Evolutionary conservation across 2,888 invertebrate species (phyloP), one percentile per base, ranked within the genome.

Genomic region (Quadroppia sp.): DNA sequence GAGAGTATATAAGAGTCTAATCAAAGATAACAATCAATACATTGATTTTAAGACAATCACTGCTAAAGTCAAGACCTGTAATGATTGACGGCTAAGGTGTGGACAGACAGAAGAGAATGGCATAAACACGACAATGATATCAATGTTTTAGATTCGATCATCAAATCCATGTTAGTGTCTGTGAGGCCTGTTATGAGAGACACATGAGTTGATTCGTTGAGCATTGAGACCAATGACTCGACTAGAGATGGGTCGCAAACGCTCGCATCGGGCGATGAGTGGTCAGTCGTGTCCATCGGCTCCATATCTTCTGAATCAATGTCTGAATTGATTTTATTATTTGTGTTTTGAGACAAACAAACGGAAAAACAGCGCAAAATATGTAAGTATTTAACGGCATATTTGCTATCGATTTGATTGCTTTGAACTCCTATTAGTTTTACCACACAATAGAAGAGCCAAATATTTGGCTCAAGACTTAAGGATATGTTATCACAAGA

Each of bases 81-180:
- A 81, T 90, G 91, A 81, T 92, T 91, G 78, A 93, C 86, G 0
- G 92, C 90, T 81, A 90, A 86, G 81, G 89, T 89, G 81, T 91
- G 89, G 78, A 90, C 89, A 78, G 91, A 85, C 81, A 94, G 84
- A 71, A 94, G 84, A 82, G 91, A 89, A 83, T 94, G 92, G 80
- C 92, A 92, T 72, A 94, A 86, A 81, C 88, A 87, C 76, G 90
- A 90, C 76, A 92, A 83, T 15, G 87, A 86, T 78, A 88, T 87
- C 64, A 91, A 82, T 28, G 89, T 85, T 9, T 48, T 17, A 6
- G 69, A 72, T 2, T 85, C 84, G 13, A n/a, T n/a, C n/a, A n/a
- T 45, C 45, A 45, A n/a, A n/a, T n/a, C n/a, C n/a, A 75, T 77
- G 56, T 75, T 75, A 45, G 77, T 78, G 40, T 78, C 78, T 28